Base-by-base conservation (phyloP, 2,888 invertebrate species). In the Cataglyphis livida region DNA sequence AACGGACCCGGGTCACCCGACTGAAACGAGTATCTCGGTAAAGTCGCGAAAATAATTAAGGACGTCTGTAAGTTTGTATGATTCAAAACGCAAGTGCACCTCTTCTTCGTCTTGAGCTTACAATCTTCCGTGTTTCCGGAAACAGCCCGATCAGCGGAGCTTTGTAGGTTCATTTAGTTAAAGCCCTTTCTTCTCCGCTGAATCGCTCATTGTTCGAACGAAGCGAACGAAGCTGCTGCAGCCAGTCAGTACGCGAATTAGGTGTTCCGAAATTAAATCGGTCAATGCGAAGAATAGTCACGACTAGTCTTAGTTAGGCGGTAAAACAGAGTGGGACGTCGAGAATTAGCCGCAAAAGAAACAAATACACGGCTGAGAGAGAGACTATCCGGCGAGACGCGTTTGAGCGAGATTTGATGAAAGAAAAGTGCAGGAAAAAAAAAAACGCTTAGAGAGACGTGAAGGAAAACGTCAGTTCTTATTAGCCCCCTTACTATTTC, bases 191-290 rank as follows among this genome's bases (percentile, higher is more conserved):
- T 70, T 44, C 32, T 59, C 44, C 4, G 44, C 21, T 70, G 78
- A 70, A 78, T 78, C 21, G 59, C 6, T 38, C 21, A 78, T 79
- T 70, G 71, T 70, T 59, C 70, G 21, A 32, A 32, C 44, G 70
- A 59, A 65, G 38, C 65, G 75, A n/a, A 54, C 65, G 78, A 44
- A 59, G 70, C 57, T 35, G 70, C 57, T 44, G 32, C 70, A 78
- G 59, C 6, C 57, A 44, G 59, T 18, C 57, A 18, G 70, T 18
- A 70, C 25, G 38, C 66, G 71, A 71, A 79, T 70, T 70, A 79
- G 78, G 32, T 70, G 70, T 44, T 59, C 59, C 25, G 25, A 79
- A 79, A 79, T 79, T 70, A 79, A 79, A 79, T 79, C 59, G 59
- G 9, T 18, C 41, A 32, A 15, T 21, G 5, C 78, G 70, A 70